Evolutionary conservation across 2,113 vertebrate species (phyloP).

Genomic region (Sus scrofa): T2T-Sscrofa CM000826.6:27658001-27658500

Average conservation of each 20-base stretch:
- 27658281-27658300: neutral
- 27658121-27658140: neutral
- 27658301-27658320: accelerated
- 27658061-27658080: neutral
- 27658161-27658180: neutral
- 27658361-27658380: too few relatives aligned
- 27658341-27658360: neutral
- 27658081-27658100: neutral
- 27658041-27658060: neutral
- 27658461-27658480: too few relatives aligned
- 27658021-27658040: neutral
- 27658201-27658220: neutral
- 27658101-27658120: neutral
- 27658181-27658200: neutral
- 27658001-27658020: neutral
- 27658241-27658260: neutral
- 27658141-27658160: neutral
- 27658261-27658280: neutral
- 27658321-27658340: neutral
- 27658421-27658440: too few relatives aligned
- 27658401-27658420: too few relatives aligned
- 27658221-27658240: too few relatives aligned
- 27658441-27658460: too few relatives aligned
- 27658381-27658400: too few relatives aligned
- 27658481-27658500: too few relatives aligned